Evolutionary conservation across 2,113 vertebrate genomes (phyloP), one percentile per base, ranked within the genome.

Genomic region (Lota lota): DNA sequence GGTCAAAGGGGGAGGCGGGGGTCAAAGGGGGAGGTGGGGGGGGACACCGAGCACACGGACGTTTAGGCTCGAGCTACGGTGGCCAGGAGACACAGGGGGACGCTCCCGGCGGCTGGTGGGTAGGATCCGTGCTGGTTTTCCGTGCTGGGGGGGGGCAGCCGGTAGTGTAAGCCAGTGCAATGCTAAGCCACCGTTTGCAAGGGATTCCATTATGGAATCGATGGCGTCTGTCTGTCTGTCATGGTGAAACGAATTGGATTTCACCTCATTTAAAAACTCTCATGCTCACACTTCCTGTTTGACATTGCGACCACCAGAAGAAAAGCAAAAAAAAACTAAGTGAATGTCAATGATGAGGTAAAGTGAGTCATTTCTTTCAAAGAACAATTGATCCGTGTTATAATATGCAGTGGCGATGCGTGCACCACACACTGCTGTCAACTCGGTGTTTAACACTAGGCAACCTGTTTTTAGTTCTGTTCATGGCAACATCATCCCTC

Each of bases 41-140:
- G 70, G 67, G 79, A n/a, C n/a, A n/a, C n/a, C n/a, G 82, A 83
- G 85, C 87, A 85, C 78, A 86, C 73, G 85, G 83, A 89, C 82
- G 87, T 88, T 87, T 85, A 86, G 80, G 85, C 78, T 73, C 77
- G 79, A 28, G 78, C 75, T 2, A 51, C 61, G 63, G 76, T 67
- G 75, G 79, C 71, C 70, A 70, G 61, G 69, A 76, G 78, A 73
- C n/a, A n/a, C n/a, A n/a, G n/a, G n/a, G n/a, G n/a, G n/a, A n/a
- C n/a, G n/a, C n/a, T n/a, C n/a, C n/a, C n/a, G n/a, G n/a, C n/a
- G n/a, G n/a, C n/a, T n/a, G n/a, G n/a, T n/a, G n/a, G n/a, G n/a
- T n/a, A n/a, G n/a, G n/a, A n/a, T n/a, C n/a, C n/a, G n/a, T 62
- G 67, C 63, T 74, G 76, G 63, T 79, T 63, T 51, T 22, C 60